A percentile compares a stretch with the other conserved stretches of the same genome.
Evolutionary conservation across 2,888 invertebrate genomes (phyloP).

Genomic region (Trichacis sp.): DNA sequence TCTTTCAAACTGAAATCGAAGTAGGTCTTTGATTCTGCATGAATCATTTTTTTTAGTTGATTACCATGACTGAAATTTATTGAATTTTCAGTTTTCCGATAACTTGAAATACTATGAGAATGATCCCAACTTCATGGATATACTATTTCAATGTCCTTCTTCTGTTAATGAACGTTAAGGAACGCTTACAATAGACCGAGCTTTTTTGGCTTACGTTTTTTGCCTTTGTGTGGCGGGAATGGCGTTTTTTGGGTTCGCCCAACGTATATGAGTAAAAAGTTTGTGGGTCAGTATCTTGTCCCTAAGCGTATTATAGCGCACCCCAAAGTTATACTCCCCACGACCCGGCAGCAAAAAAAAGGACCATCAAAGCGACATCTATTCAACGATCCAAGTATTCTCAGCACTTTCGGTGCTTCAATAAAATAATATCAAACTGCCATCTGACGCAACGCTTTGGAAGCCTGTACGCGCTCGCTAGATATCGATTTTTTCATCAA

Average conservation of each 20-base stretch:
- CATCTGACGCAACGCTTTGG: conserved; percentile 45
- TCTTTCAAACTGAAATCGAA: too few species aligned
- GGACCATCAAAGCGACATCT: conserved; percentile 42
- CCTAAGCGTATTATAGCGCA: not conserved
- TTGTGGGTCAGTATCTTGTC: not conserved
- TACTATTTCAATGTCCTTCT: too few species aligned
- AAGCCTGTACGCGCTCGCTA: conserved; percentile 34
- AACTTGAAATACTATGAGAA: too few species aligned
- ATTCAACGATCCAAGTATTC: conserved; percentile 43
- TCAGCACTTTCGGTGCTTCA: conserved; percentile 40
- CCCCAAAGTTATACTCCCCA: conserved; percentile 21
- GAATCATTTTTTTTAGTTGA: too few species aligned
- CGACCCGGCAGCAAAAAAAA: conserved; percentile 13
- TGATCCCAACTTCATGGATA: too few species aligned
- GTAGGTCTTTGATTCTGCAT: too few species aligned
- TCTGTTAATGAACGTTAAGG: too few species aligned
- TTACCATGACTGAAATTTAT: too few species aligned
- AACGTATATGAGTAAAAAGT: not conserved
- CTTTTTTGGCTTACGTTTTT: too few species aligned
- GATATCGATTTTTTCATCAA: conserved; percentile 22
- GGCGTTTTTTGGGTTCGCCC: too few species aligned
- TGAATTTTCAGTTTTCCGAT: not conserved
- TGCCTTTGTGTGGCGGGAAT: too few species aligned
- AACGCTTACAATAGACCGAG: too few species aligned
- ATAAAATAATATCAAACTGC: conserved; percentile 42